Percentiles rank a stretch among this genome's conserved stretches.
Conservation (phyloP, 2,888 invertebrate genomes). For the Troglohyphantes excavatus region DNA sequence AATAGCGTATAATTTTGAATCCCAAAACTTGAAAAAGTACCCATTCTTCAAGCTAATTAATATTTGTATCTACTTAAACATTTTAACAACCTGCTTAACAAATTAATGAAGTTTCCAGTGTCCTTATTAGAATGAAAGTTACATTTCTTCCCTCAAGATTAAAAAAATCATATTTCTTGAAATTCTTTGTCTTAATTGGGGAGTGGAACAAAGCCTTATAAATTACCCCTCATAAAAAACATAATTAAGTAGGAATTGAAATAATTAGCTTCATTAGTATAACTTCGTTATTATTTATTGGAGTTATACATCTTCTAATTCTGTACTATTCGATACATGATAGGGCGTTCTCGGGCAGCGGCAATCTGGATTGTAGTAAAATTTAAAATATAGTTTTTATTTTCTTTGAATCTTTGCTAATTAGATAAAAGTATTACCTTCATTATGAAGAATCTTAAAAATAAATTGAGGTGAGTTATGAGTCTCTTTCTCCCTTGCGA, state of each 20-base stretch:
- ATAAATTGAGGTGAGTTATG: conserved; percentile 13
- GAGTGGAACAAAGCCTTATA: neutral
- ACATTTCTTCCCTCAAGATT: neutral
- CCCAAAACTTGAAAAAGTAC: neutral
- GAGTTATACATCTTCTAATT: conserved; percentile 1
- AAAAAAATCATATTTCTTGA: neutral
- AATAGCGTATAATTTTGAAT: neutral
- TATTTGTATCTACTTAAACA: conserved; percentile 21
- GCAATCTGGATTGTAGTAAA: neutral
- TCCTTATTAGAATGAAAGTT: conserved; percentile 8
- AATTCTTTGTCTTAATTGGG: conserved; percentile 26
- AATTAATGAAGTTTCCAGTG: conserved; percentile 2
- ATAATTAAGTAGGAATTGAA: conserved; percentile 19
- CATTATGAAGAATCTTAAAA: conserved; percentile 14
- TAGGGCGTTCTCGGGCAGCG: neutral
- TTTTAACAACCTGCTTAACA: conserved; percentile 27
- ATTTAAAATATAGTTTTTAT: neutral
- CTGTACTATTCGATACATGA: conserved; percentile 3
- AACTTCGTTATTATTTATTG: conserved; percentile 16
- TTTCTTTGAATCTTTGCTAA: conserved; percentile 14
- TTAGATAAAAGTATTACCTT: conserved; percentile 18
- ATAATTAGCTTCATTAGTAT: conserved; percentile 36
- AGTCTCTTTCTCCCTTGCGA: neutral
- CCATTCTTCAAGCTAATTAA: conserved; percentile 26
- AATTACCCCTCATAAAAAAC: conserved; percentile 19